Percentiles rank a stretch among this genome's conserved stretches.
Conservation (phyloP, 2,888 invertebrate genomes). For the Tachystola acroxantha region DNA sequence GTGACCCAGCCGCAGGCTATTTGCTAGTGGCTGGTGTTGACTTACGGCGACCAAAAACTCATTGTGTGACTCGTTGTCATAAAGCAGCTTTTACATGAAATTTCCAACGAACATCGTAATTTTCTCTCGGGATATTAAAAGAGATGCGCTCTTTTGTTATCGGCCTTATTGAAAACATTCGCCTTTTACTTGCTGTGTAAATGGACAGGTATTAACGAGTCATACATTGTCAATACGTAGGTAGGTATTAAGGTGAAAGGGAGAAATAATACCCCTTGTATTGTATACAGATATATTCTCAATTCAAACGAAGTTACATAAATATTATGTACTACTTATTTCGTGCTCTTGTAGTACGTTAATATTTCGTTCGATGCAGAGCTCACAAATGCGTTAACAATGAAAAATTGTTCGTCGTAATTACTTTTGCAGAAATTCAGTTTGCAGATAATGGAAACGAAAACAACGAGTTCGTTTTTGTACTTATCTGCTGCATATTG, state of each 20-base stretch:
- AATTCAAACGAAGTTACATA: too few relatives aligned
- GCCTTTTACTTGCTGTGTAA: not conserved
- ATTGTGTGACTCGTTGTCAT: conserved; percentile 64
- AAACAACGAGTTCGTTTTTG: not conserved
- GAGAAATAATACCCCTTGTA: too few relatives aligned
- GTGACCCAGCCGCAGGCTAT: conserved; percentile 65
- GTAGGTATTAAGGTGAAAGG: too few relatives aligned
- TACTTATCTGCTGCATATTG: conserved; percentile 2
- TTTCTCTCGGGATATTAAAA: conserved; percentile 42
- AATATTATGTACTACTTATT: too few relatives aligned
- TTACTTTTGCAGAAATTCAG: too few relatives aligned
- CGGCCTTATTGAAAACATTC: conserved; percentile 9
- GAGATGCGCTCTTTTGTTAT: not conserved
- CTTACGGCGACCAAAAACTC: conserved; percentile 61
- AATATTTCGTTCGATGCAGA: too few relatives aligned
- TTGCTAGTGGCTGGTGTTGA: conserved; percentile 59
- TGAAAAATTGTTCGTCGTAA: too few relatives aligned
- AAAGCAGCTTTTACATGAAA: conserved; percentile 47
- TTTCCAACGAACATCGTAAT: conserved; percentile 48
- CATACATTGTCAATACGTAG: too few relatives aligned
- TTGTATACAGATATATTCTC: too few relatives aligned
- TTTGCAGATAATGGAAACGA: not conserved
- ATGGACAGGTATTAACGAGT: too few relatives aligned
- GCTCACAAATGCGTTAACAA: too few relatives aligned
- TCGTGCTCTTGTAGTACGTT: too few relatives aligned